phyloP scores from a whole-genome alignment of 1,140 invertebrate species.

The Panagrolaimus sp. region DNA sequence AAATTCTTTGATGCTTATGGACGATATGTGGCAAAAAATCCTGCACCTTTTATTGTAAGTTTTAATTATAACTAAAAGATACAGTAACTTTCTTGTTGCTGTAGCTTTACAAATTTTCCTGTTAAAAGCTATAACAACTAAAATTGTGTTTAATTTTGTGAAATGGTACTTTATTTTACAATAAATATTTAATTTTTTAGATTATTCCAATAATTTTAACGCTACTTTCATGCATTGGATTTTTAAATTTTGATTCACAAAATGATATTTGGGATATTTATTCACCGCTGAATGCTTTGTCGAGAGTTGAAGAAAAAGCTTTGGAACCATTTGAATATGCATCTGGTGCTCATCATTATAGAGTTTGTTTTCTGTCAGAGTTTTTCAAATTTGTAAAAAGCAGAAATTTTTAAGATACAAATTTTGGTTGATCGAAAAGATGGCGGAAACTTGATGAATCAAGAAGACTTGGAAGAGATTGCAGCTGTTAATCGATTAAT shows the following conservation, averaged over 20 bases:
- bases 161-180: too few relatives aligned
- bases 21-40: conserved; percentile 39
- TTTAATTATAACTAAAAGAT: too few relatives aligned
- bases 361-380: conserved; percentile 34
- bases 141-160: too few relatives aligned
- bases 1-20: conserved; percentile 42
- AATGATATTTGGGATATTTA: conserved; percentile 57
- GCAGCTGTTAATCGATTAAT: conserved; percentile 42
- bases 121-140: too few relatives aligned
- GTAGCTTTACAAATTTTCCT: neutral
- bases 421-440: conserved; percentile 54
- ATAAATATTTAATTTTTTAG: conserved; percentile 37
- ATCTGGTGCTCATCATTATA: conserved; percentile 42
- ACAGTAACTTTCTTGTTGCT: neutral
- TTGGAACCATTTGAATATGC: conserved; percentile 47
- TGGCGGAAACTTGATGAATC: conserved; percentile 38
- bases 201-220: conserved; percentile 41
- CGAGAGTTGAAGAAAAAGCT: conserved; percentile 44
- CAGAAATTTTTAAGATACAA: conserved; percentile 53
- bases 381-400: neutral
- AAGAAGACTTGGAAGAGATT: conserved; percentile 35
- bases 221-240: conserved; percentile 23
- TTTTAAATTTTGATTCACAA: conserved; percentile 29
- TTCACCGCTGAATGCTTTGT: conserved; percentile 46
- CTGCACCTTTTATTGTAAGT: conserved; percentile 44